Conservation (phyloP, 1,140 invertebrate species). For the Calephelis virginiensis region DNA sequence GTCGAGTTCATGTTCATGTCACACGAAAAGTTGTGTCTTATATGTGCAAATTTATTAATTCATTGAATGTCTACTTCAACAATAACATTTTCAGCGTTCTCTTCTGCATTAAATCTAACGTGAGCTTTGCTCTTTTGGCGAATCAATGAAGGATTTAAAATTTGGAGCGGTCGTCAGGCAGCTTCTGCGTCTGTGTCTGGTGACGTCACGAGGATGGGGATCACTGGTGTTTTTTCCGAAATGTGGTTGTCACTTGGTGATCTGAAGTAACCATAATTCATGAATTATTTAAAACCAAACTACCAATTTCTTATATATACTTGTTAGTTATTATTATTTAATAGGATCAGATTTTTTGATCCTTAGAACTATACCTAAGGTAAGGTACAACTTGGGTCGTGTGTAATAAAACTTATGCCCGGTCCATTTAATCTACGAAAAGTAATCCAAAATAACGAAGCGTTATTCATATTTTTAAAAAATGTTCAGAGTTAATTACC, state of each 20-base stretch:
- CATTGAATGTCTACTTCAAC: slow-evolving; percentile 32
- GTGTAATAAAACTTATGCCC: too few relatives aligned
- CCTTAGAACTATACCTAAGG: too few relatives aligned
- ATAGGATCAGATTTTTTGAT: too few relatives aligned
- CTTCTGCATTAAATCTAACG: slow-evolving; percentile 19
- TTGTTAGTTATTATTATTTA: too few relatives aligned
- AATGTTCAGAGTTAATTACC: too few relatives aligned
- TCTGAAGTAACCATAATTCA: slow-evolving; percentile 34
- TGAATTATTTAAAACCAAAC: too few relatives aligned
- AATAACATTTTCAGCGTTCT: slow-evolving; percentile 24
- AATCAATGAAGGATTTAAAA: slow-evolving; percentile 10
- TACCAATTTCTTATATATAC: too few relatives aligned
- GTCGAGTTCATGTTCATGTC: too few relatives aligned
- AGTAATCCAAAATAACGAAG: too few relatives aligned
- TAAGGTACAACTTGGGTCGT: too few relatives aligned
- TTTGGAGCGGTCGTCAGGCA: slow-evolving; percentile 32
- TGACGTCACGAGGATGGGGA: slow-evolving; percentile 68
- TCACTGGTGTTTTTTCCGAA: slow-evolving; percentile 46
- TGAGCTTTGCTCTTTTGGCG: slow-evolving; percentile 18
- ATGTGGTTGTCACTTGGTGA: slow-evolving; percentile 62
- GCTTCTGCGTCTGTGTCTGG: slow-evolving; percentile 45
- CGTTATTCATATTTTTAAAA: too few relatives aligned
- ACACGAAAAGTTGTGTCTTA: background rate
- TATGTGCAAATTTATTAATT: background rate
- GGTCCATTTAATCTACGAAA: too few relatives aligned